Conservation (phyloP, 2,113 vertebrate genomes). For the Formicarius rufipectus region DNA sequence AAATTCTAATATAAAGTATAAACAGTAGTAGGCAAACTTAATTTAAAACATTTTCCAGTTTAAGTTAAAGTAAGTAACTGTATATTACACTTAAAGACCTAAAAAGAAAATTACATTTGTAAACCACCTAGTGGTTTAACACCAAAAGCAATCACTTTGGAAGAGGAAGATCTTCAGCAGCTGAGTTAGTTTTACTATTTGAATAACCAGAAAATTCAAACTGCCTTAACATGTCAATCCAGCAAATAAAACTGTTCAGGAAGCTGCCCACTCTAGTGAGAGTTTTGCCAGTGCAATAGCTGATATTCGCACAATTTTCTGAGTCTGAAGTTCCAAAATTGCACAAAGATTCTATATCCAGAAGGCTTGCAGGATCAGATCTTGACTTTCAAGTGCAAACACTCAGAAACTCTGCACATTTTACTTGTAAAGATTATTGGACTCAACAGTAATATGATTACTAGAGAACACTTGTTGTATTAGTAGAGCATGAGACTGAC, state of each 20-base stretch:
- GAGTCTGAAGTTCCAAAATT: background rate
- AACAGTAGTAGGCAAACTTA: background rate
- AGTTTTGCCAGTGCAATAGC: background rate
- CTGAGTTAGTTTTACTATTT: background rate
- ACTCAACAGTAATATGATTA: background rate
- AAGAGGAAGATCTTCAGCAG: background rate
- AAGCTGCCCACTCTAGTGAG: background rate
- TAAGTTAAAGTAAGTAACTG: background rate
- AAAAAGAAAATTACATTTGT: background rate
- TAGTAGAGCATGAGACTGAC: background rate
- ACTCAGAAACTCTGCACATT: background rate
- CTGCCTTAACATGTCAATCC: background rate
- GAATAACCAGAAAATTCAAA: background rate
- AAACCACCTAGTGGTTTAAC: background rate
- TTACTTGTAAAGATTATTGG: background rate
- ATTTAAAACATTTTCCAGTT: background rate
- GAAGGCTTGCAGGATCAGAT: background rate
- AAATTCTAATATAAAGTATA: background rate
- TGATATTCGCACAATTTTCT: background rate
- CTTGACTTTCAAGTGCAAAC: background rate
- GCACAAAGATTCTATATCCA: background rate
- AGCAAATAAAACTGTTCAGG: background rate
- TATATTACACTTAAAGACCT: background rate
- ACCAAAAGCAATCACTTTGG: background rate
- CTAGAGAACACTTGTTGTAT: background rate